Evolutionary conservation across 2,797 vertebrate genomes (phyloP), one percentile per base, ranked within the genome.

Genomic region (Pelochelys cantorii): DNA sequence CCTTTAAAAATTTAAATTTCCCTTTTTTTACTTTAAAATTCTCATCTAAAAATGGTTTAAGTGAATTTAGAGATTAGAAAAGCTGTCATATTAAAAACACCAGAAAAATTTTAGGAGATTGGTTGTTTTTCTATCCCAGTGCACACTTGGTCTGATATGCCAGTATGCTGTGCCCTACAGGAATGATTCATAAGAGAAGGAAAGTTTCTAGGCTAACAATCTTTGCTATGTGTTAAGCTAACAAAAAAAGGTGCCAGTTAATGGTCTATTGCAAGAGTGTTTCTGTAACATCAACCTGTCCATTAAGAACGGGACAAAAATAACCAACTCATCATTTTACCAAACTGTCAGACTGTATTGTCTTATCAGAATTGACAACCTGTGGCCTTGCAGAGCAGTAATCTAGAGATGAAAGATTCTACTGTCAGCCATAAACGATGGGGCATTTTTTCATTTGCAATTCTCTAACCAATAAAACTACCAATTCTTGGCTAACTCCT

Each of bases 151-250:
- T 77, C 54, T 52, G 27, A 71, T 59, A 1, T n/a, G 1, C 14
- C 3, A 3, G 18, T 3, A 11, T 0, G 11, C 62, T 13, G 34
- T 3, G 17, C 1, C 57, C 25, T 60, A 54, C 1, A 34, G 17
- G 17, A 89, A 25, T 14, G 22, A 34, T 2, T 17, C 68, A 27
- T n/a, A 37, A 9, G 7, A 54, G n/a, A 68, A 81, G 79, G 53
- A 31, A 71, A 48, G 48, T 25, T 68, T 48, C 31, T 52, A 4
- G 18, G 14, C 17, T n/a, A 77, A 31, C 77, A 56, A 42, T 2
- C 29, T 52, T 11, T 12, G 10, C 17, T 37, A 85, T 34, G 74
- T 80, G 27, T 62, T 34, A 62, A 54, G 15, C 22, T 10, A 31
- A 11, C 54, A 23, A 34, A 81, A 79, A 48, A 56, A 48, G 31